Base-by-base conservation (phyloP, 2,888 invertebrate genomes). In the Drosophila helvetica region DNA sequence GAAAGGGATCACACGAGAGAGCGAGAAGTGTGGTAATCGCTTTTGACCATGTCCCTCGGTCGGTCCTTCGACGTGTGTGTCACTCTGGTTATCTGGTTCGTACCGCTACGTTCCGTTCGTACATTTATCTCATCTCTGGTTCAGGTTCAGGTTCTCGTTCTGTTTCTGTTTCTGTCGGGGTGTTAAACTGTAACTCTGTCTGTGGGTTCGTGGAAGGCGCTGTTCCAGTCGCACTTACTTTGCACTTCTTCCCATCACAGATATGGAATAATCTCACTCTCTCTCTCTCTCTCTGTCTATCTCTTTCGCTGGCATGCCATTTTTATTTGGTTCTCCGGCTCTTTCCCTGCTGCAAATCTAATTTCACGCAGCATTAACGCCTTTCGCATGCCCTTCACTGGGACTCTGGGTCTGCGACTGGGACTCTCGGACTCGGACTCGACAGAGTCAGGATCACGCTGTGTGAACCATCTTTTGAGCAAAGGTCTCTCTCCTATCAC, bases 341-440 rank as follows among this genome's bases (percentile, higher is more conserved):
- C 65, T 64, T 64, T 56, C 66, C 78, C 85, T 78, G 82, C 73
- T 78, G 86, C 86, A 91, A 91, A 91, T 91, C 91, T 91, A 91
- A 91, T 91, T 91, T 91, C 91, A 91, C 90, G 91, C 91, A 89
- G 91, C 86, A 91, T 91, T 91, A 91, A 90, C 90, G 84, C 83
- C 87, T 88, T 79, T 79, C 77, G 75, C 77, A 79, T 80, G 80
- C 82, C 79, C 87, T 83, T 86, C 87, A 69, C 57, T 43, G 53
- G 62, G 59, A 64, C 9, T 38, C 38, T 15, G 38, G 33, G 15
- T 15, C 33, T 33, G 33, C 3, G 43, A 62, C 22, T 22, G 22
- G 0, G 22, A 3, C 22, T 22, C 48, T 18, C 18, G 45, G 10
- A 52, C 48, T 8, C 12, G 33, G 27, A 22, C 46, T 46, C 3